Conservation (phyloP, 2,113 vertebrate genomes). For the Propithecus coquereli region DNA sequence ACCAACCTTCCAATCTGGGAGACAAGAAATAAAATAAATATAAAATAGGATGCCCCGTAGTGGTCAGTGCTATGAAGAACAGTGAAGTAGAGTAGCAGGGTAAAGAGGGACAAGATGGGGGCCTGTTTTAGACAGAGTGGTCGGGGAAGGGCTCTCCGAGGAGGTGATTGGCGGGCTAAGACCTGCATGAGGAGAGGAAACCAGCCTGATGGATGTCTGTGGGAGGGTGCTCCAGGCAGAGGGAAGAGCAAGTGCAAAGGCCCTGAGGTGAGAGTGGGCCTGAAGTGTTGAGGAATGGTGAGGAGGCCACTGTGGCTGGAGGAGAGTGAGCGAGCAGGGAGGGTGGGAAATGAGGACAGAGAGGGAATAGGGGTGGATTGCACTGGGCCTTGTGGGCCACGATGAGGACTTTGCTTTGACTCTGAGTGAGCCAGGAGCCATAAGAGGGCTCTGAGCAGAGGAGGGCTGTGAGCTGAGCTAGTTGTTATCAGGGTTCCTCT, state of each 20-base stretch:
- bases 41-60: not conserved
- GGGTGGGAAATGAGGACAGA: not conserved
- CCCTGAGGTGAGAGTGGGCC: not conserved
- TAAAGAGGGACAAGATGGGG: not conserved
- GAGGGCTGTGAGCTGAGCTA: not conserved
- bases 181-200: not conserved
- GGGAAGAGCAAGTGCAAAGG: not conserved
- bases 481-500: not conserved
- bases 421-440: not conserved
- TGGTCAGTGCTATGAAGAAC: not conserved
- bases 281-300: not conserved
- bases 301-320: not conserved
- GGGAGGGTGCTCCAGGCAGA: not conserved
- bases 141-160: not conserved
- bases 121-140: not conserved
- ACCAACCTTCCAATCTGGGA: not conserved
- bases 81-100: not conserved
- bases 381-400: not conserved
- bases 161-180: not conserved
- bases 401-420: not conserved
- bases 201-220: not conserved
- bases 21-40: not conserved
- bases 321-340: rapidly evolving
- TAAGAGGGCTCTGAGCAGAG: not conserved
- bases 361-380: not conserved